phyloP scores from a whole-genome alignment of 2,888 invertebrate species.

The Subacronicta megacephala region DNA sequence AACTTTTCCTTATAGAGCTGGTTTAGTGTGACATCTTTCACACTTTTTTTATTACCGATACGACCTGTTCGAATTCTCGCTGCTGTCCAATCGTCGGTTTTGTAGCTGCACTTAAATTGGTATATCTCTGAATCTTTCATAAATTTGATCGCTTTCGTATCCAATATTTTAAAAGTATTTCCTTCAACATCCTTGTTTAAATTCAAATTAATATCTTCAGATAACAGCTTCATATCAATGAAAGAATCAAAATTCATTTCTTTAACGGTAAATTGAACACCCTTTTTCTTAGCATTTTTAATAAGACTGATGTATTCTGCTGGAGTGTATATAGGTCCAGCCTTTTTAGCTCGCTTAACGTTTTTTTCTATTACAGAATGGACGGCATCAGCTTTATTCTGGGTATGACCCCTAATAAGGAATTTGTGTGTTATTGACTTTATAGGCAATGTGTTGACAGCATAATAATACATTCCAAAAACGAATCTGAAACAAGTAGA shows the following conservation, averaged over 20 bases:
- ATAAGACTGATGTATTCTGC: constrained; percentile 43
- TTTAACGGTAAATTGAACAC: constrained; percentile 18
- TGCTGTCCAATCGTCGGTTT: constrained; percentile 18
- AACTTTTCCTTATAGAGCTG: constrained; percentile 26
- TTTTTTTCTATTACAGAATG: constrained; percentile 51
- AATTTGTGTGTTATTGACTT: constrained; percentile 41
- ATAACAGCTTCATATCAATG: constrained; percentile 43
- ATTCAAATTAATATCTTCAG: constrained; percentile 34
- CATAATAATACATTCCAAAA: constrained; percentile 41
- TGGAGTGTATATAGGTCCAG: constrained; percentile 45
- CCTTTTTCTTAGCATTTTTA: constrained; percentile 37
- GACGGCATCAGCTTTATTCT: constrained; percentile 48
- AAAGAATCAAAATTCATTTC: constrained; percentile 48
- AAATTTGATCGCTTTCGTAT: constrained; percentile 32
- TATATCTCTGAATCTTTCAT: constrained; percentile 33
- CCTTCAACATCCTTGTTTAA: constrained; percentile 31
- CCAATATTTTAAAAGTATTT: constrained; percentile 28
- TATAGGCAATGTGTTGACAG: constrained; percentile 35
- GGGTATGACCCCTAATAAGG: constrained; percentile 37
- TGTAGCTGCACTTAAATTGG: constrained; percentile 19
- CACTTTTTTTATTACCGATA: constrained; percentile 20
- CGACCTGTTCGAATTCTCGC: constrained; percentile 18
- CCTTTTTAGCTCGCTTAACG: constrained; percentile 29
- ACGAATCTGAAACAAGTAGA: constrained; percentile 29
- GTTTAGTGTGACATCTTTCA: constrained; percentile 21